Percentiles rank a stretch among this genome's conserved stretches.
Conservation (phyloP, 2,797 vertebrate species). For the Phoxinus dragarum region DNA sequence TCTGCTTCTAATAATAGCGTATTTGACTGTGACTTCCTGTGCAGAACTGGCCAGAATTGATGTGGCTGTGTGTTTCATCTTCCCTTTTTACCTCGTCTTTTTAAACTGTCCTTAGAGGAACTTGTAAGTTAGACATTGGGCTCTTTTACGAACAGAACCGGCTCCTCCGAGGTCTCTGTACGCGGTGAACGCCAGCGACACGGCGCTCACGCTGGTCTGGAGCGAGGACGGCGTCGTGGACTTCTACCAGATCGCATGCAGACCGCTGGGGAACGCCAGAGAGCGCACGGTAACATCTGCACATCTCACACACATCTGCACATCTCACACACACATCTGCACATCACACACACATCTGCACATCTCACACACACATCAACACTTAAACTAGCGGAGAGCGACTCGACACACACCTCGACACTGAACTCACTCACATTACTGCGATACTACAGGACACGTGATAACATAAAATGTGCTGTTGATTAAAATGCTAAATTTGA, state of each 20-base stretch:
- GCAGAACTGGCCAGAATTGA: background rate
- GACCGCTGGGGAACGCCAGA: constrained; percentile 70
- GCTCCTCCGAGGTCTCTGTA: constrained; percentile 90
- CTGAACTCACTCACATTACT: too few relatives aligned
- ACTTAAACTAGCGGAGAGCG: too few relatives aligned
- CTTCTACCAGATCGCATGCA: constrained; percentile 90
- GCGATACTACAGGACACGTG: too few relatives aligned
- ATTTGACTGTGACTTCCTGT: constrained; percentile 1
- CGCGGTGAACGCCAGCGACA: constrained; percentile 91
- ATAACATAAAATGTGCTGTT: too few relatives aligned
- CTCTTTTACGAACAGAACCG: constrained; percentile 80
- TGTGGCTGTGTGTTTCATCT: background rate
- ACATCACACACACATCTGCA: too few relatives aligned
- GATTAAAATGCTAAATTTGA: too few relatives aligned
- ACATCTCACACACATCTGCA: too few relatives aligned
- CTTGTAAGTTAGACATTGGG: background rate
- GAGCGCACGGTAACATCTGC: constrained; percentile 71
- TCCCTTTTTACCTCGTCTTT: background rate
- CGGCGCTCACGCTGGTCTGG: constrained; percentile 92
- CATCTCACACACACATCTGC: too few relatives aligned
- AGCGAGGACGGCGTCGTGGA: constrained; percentile 93
- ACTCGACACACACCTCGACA: too few relatives aligned
- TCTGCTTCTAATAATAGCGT: background rate
- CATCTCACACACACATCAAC: too few relatives aligned
- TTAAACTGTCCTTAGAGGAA: constrained; percentile 9